Base-by-base conservation (phyloP, 2,113 vertebrate genomes). In the Abramis brama region DNA sequence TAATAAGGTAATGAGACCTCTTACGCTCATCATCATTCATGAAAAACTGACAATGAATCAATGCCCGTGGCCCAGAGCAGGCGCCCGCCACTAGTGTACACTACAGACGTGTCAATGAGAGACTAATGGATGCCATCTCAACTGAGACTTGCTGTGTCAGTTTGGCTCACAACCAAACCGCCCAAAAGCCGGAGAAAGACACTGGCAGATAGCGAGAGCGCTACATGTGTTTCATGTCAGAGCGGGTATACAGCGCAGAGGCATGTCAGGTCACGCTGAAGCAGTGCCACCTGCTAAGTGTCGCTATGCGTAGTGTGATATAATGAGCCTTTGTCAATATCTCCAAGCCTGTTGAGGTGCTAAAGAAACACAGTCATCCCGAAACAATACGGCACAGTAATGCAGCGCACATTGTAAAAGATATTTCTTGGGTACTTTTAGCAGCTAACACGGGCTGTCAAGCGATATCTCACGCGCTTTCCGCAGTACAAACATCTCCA, bases 1-100 rank as follows among this genome's bases (percentile, higher is more conserved):
- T 87, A 88, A 90, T 87, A 86, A 87, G 86, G 83, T 87, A 90
- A 89, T 86, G 79, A 86, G 87, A 86, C 79, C 88, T 86, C 82
- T 82, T 83, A 71, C 36, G 47, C 75, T 45, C 82, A 81, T 89
- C 86, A 85, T 90, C 83, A 80, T 86, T 90, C 86, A 89, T 78
- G 50, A 74, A 78, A 86, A 87, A 87, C 68, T 85, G 89, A 88
- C 89, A 83, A 76, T 82, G 85, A 84, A 82, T 89, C 88, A 86
- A 85, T 87, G 84, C 39, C 71, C 52, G 12, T 84, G 59, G 60
- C 82, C 86, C 87, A 85, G 79, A 82, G 71, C 39, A 83, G 80
- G 71, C 57, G 79, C 10, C 62, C 50, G 73, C 39, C 55, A 55
- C 36, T 66, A 43, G 70, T 83, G 83, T 81, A 68, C 85, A 50